These are phyloP conservation scores for Ovis aries DNA, from an alignment of 2,113 vertebrate genomes.

Conservation along the genomic window ARS-UI_Ramb_v3.0 NC_056067.1:36852501-36853000, in stretches of 20 bases:
- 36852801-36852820: not conserved
- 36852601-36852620: not conserved
- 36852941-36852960: slow-evolving; percentile 15
- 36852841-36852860: not conserved
- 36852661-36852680: slow-evolving; percentile 3
- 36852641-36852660: not conserved
- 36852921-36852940: not conserved
- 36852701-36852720: not conserved
- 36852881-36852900: not conserved
- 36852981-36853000: slow-evolving; percentile 40
- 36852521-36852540: no score
- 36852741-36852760: not conserved
- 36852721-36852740: not conserved
- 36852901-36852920: not conserved
- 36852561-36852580: not conserved
- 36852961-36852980: not conserved
- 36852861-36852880: not conserved
- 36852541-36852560: not conserved
- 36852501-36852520: not conserved
- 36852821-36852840: not conserved
- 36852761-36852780: not conserved
- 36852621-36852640: not conserved
- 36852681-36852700: not conserved
- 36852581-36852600: not conserved
- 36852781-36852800: not conserved